These are phyloP conservation scores for Cyprinodon variegatus DNA, from an alignment of 2,113 vertebrate species.

Conservation along the genomic window DNA sequence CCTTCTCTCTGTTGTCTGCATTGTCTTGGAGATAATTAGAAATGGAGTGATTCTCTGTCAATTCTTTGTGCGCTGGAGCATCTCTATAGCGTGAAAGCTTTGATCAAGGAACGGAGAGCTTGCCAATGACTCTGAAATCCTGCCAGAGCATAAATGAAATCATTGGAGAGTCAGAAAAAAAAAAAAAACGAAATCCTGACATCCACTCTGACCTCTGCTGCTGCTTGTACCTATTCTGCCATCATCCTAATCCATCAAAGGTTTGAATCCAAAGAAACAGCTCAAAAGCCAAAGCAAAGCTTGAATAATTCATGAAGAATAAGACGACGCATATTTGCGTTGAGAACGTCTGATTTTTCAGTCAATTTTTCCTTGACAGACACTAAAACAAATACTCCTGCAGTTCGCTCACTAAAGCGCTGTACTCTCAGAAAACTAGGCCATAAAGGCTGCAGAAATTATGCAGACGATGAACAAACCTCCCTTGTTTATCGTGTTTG, in stretches of 20 bases:
- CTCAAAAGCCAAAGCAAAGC: constrained; percentile 41
- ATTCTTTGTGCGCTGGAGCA: constrained; percentile 13
- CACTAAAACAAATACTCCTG: constrained; percentile 22
- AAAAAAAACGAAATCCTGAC: constrained; percentile 13
- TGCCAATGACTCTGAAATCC: constrained; percentile 43
- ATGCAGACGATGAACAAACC: constrained; percentile 10
- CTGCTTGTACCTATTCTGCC: constrained; percentile 34
- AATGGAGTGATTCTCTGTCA: constrained; percentile 38
- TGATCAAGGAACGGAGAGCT: constrained; percentile 50
- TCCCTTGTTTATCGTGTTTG: neutral
- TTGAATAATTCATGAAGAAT: constrained; percentile 71
- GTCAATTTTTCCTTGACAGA: constrained; percentile 59
- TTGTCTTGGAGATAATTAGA: constrained; percentile 56
- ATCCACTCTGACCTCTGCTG: constrained; percentile 28
- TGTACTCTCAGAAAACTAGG: neutral
- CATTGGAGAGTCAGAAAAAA: constrained; percentile 15
- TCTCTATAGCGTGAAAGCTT: constrained; percentile 38
- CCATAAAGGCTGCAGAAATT: neutral
- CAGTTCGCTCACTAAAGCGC: constrained; percentile 46
- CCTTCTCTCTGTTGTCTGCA: constrained; percentile 5
- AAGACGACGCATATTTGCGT: constrained; percentile 50
- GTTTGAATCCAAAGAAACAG: constrained; percentile 47
- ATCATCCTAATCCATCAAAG: constrained; percentile 43
- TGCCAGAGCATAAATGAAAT: constrained; percentile 48
- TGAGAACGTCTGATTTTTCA: constrained; percentile 43